Percentiles rank a stretch among this genome's conserved stretches.
Conservation (phyloP, 2,113 vertebrate genomes). For the Buteo buteo region DNA sequence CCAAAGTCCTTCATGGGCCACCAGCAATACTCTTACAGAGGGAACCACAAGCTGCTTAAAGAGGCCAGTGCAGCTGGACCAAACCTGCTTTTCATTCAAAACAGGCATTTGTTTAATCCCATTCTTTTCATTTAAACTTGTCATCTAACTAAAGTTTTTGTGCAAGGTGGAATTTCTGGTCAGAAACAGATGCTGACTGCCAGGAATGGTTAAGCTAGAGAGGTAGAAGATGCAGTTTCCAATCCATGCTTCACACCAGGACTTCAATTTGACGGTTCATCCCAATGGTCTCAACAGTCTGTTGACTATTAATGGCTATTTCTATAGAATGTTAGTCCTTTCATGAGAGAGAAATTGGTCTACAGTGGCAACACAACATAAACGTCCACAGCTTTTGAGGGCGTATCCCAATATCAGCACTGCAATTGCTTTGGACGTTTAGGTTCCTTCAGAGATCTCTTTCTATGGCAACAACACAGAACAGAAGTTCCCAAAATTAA, state of each 20-base stretch:
- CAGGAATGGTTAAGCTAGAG: not conserved
- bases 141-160: not conserved
- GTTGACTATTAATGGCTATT: not conserved
- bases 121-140: not conserved
- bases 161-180: not conserved
- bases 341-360: not conserved
- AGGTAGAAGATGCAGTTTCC: not conserved
- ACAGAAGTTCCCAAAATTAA: not conserved
- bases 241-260: not conserved
- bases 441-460: not conserved
- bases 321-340: not conserved
- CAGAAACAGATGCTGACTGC: not conserved
- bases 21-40: not conserved
- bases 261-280: not conserved
- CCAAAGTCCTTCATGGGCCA: slow-evolving; percentile 29
- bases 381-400: not conserved
- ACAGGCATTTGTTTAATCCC: not conserved
- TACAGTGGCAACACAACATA: not conserved
- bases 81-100: not conserved
- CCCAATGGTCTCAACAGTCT: not conserved
- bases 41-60: not conserved
- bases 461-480: not conserved
- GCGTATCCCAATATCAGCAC: rapidly evolving
- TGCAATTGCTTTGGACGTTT: not conserved
- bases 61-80: not conserved